Evolutionary conservation across 1,140 invertebrate species (phyloP).

Genomic region (Lepidotrigona ventralis): DNA sequence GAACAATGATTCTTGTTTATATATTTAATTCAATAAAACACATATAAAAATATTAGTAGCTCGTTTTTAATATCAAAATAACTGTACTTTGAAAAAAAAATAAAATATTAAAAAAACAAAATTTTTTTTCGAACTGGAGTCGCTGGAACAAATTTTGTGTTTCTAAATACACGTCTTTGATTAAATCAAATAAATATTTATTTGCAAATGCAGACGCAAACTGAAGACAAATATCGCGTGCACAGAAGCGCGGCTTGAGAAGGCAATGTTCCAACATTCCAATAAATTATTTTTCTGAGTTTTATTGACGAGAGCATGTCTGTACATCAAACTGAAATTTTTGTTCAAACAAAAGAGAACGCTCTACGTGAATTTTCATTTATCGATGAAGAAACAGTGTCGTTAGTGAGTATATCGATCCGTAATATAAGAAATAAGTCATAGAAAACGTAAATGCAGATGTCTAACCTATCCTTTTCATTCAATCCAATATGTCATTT

Average conservation of each 20-base stretch:
- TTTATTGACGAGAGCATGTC: constrained; percentile 39
- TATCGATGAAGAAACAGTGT: constrained; percentile 66
- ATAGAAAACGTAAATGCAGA: constrained; percentile 10
- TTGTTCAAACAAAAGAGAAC: constrained; percentile 58
- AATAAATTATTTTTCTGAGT: constrained; percentile 9
- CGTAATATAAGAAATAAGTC: not conserved
- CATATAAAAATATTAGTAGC: not conserved
- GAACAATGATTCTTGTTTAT: not conserved
- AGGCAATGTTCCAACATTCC: constrained; percentile 19
- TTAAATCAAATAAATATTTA: not conserved
- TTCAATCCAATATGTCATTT: no score
- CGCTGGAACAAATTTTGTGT: not conserved
- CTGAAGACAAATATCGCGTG: not conserved
- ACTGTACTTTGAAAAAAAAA: not conserved
- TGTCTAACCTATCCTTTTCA: constrained; percentile 17
- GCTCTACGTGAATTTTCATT: constrained; percentile 71
- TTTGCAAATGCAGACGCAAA: not conserved
- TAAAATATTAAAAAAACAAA: not conserved
- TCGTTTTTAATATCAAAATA: not conserved
- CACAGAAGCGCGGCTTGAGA: not conserved
- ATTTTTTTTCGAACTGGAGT: not conserved
- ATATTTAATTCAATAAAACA: constrained; percentile 12
- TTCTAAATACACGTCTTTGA: not conserved
- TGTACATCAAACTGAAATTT: constrained; percentile 50
- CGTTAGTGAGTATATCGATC: constrained; percentile 68